Base-by-base conservation (phyloP, 1,140 invertebrate genomes). In the Saccostrea cuccullata region DNA sequence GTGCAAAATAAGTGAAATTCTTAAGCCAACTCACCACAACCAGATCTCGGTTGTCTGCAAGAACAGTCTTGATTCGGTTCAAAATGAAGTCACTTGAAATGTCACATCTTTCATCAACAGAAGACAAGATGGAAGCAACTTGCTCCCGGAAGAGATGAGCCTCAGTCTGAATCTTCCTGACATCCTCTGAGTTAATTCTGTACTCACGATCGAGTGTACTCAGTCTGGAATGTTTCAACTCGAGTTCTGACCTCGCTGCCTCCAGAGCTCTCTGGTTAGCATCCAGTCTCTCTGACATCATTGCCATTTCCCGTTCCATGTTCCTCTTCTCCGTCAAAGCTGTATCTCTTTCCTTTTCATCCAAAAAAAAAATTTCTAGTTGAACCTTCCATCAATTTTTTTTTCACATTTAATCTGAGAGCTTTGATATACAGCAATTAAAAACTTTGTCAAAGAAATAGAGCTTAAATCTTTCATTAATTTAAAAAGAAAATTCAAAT, bases 31-130 rank as follows among this genome's bases (percentile, higher is more conserved):
- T 92, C 91, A 94, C 94, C 70, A 88, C 77, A 88, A 86, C 89
- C 55, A 90, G 87, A 55, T 94, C 94, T 64, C 90, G 90, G 55
- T 89, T 90, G 47, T 90, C 84, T 17, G 83, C 85, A 13, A 85
- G 67, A 13, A 95, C 83, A 20, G 82, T 77, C 77, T 89, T 88
- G 8, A 95, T 91, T 55, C 90, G 90, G 26, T 93, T 92, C 84
- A 91, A 93, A 70, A 95, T 92, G n/a, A 73, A 64, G 60, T 95
- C 94, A 55, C 95, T 94, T 73, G 91, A 92, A 13, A 92, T 90
- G 11, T 92, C 84, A 85, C 82, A 26, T 92, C 85, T 40, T 77
- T 89, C 82, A 88, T 91, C 92, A 20, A 89, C 70, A n/a, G 93
- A 91, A 86, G 90, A 92, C 47, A 95, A 89, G 13, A 95, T 60